phyloP scores from a whole-genome alignment of 2,797 vertebrate species.

The Rhadinocentrus ornatus region DNA sequence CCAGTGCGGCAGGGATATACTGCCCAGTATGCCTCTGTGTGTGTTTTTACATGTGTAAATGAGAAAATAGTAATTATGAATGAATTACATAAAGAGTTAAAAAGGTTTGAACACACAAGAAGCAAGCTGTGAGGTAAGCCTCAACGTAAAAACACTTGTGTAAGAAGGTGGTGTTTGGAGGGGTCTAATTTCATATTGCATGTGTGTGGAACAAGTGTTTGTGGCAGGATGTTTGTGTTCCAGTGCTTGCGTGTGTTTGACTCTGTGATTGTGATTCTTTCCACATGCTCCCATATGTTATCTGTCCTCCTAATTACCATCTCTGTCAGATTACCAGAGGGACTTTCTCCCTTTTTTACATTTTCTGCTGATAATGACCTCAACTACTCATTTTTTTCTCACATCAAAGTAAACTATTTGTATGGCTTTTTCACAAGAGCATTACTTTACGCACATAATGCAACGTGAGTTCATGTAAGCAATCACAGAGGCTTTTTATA shows the following conservation, averaged over 20 bases:
- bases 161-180: constrained; percentile 33
- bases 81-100: constrained; percentile 18
- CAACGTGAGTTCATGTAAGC: constrained; percentile 6
- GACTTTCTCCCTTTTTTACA: constrained; percentile 60
- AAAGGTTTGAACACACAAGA: constrained; percentile 6
- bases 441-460: constrained; percentile 16
- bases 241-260: constrained; percentile 52
- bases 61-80: constrained; percentile 20
- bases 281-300: constrained; percentile 78
- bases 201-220: constrained; percentile 58
- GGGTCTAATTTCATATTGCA: constrained; percentile 41
- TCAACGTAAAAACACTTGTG: constrained; percentile 30
- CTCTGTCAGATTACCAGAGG: constrained; percentile 69
- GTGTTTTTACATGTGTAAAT: constrained; percentile 35
- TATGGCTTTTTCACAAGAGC: constrained; percentile 18
- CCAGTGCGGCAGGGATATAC: constrained; percentile 66
- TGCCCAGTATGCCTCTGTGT: constrained; percentile 35
- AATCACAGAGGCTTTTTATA: constrained; percentile 7
- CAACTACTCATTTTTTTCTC: constrained; percentile 22
- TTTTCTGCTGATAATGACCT: constrained; percentile 40
- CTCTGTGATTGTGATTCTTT: constrained; percentile 72
- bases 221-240: constrained; percentile 70
- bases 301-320: constrained; percentile 76
- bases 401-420: constrained; percentile 37
- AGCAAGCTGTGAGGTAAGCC: constrained; percentile 4